A percentile compares a stretch with the other conserved stretches of the same genome.
Evolutionary conservation across 2,888 invertebrate species (phyloP).

Genomic region (Alsophila aescularia): DNA sequence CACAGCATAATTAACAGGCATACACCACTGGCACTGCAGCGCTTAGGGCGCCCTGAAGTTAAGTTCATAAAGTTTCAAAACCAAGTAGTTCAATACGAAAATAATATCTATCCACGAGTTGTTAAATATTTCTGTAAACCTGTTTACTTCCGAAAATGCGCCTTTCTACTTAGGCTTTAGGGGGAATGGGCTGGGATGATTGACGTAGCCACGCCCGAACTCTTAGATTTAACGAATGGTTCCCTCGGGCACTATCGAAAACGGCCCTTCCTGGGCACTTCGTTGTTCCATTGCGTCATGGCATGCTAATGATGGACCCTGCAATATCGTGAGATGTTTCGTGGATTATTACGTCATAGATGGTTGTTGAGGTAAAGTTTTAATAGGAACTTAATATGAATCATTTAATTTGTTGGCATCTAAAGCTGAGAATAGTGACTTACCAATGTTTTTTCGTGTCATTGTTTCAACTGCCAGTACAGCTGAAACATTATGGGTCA

Average conservation of each 20-base stretch:
- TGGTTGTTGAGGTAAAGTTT: too few relatives aligned
- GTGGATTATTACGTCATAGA: constrained; percentile 4
- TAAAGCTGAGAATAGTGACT: too few relatives aligned
- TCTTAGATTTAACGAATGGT: constrained; percentile 20
- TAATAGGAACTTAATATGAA: too few relatives aligned
- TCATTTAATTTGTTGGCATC: too few relatives aligned
- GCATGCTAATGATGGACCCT: constrained; percentile 18
- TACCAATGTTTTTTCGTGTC: too few relatives aligned
- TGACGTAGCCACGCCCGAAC: constrained; percentile 32
- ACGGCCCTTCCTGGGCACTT: constrained; percentile 12
- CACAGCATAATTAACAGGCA: too few relatives aligned
- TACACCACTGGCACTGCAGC: too few relatives aligned
- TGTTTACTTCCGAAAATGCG: constrained; percentile 10
- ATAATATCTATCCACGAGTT: neutral
- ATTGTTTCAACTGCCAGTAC: too few relatives aligned
- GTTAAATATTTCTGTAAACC: neutral
- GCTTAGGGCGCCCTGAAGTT: too few relatives aligned
- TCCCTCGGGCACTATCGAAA: constrained; percentile 29
- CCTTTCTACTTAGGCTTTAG: constrained; percentile 4
- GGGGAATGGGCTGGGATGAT: constrained; percentile 19
- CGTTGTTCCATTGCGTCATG: constrained; percentile 20
- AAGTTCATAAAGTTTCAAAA: neutral
- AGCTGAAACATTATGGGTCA: too few relatives aligned
- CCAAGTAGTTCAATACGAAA: neutral
- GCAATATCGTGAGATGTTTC: neutral